These are phyloP conservation scores for Mayetiola destructor DNA, from an alignment of 2,888 invertebrate genomes.

Conservation along the genomic window DNA sequence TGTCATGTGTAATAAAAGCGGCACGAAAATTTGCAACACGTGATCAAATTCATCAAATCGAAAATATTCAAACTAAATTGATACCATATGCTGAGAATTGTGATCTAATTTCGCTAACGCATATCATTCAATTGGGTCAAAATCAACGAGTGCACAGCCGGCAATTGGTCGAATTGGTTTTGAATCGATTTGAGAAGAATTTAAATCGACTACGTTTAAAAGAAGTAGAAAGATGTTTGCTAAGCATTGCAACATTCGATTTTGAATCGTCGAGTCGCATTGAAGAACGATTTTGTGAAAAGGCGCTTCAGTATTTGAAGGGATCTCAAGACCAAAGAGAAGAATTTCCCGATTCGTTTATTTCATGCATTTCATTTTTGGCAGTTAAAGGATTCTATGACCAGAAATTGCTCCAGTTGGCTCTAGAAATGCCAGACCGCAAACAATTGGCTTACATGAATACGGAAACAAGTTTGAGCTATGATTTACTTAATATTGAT, in stretches of 20 bases:
- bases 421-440: neutral
- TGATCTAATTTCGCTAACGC: neutral
- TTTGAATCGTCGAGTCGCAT: neutral
- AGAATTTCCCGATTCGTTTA: neutral
- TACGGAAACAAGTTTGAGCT: too few species aligned
- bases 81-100: neutral
- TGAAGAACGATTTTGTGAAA: neutral
- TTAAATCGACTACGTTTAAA: neutral
- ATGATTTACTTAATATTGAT: neutral
- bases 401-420: neutral
- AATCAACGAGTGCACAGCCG: neutral
- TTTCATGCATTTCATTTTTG: neutral
- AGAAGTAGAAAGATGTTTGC: neutral
- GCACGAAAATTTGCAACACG: neutral
- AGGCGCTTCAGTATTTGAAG: neutral
- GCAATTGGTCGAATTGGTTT: neutral
- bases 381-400: neutral
- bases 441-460: neutral
- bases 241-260: neutral
- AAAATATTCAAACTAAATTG: neutral
- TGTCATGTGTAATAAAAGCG: neutral
- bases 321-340: neutral
- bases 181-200: neutral
- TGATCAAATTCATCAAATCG: neutral
- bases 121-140: neutral